Conservation (phyloP, 2,113 vertebrate species). For the Phrynosoma blainvillii region DNA sequence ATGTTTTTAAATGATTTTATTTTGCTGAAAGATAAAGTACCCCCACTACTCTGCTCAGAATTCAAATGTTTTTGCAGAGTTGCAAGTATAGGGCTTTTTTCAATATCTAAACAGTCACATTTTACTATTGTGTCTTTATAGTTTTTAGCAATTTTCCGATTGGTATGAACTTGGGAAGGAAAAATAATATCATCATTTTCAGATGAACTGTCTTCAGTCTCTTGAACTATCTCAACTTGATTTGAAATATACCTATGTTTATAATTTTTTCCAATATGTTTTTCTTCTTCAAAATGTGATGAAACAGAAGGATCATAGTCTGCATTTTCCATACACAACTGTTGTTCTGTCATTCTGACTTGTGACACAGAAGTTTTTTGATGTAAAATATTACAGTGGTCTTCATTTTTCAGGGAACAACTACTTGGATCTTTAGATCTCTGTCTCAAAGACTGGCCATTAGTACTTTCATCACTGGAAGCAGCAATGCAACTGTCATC, state of each 20-base stretch:
- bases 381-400: not conserved
- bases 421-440: slow-evolving; percentile 24
- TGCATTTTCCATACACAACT: slow-evolving; percentile 4
- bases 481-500: not conserved
- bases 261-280: slow-evolving; percentile 24
- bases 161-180: slow-evolving; percentile 57
- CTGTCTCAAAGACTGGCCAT: slow-evolving; percentile 3
- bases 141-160: slow-evolving; percentile 41
- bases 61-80: slow-evolving; percentile 17
- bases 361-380: slow-evolving; percentile 34
- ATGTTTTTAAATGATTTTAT: slow-evolving; percentile 14
- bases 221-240: slow-evolving; percentile 29
- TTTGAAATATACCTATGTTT: slow-evolving; percentile 44
- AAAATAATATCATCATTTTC: slow-evolving; percentile 66
- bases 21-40: slow-evolving; percentile 24
- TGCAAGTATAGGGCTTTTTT: slow-evolving; percentile 30
- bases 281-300: slow-evolving; percentile 67
- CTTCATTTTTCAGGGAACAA: slow-evolving; percentile 44
- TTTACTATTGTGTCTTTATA: slow-evolving; percentile 24
- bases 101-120: slow-evolving; percentile 49
- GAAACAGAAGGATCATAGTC: slow-evolving; percentile 52
- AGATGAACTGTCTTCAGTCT: slow-evolving; percentile 68
- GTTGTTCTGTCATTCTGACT: slow-evolving; percentile 41
- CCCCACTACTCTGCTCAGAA: slow-evolving; percentile 2
- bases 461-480: slow-evolving; percentile 43